Conservation (phyloP, 2,113 vertebrate species). For the Pheucticus melanocephalus region DNA sequence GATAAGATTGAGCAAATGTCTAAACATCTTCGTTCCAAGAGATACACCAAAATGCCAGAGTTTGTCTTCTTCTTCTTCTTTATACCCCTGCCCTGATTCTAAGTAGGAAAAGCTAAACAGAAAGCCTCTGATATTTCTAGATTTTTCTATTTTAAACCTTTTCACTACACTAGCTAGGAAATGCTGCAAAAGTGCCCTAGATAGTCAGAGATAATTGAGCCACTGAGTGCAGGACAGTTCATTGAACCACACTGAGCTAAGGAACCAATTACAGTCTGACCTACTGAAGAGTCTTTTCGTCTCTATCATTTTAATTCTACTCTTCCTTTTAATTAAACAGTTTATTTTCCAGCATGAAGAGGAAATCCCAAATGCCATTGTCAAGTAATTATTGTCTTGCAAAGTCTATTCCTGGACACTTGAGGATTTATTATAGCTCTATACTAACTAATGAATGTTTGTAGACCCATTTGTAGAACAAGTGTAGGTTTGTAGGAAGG, state of each 20-base stretch:
- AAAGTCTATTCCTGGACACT: not conserved
- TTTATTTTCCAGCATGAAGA: constrained; percentile 17
- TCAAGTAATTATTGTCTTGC: not conserved
- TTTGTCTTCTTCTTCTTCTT: not conserved
- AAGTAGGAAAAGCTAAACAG: not conserved
- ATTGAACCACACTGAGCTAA: not conserved
- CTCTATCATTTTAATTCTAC: not conserved
- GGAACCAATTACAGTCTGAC: not conserved
- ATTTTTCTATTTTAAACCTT: not conserved
- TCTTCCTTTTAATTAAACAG: constrained; percentile 16
- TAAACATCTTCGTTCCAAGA: not conserved
- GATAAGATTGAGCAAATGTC: not conserved
- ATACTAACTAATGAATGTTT: not conserved
- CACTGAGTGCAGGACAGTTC: not conserved
- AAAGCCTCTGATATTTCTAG: not conserved
- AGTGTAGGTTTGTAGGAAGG: not conserved
- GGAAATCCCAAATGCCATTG: not conserved
- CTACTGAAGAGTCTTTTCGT: not conserved
- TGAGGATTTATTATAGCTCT: not conserved
- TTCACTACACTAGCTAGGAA: not conserved
- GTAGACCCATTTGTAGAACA: not conserved
- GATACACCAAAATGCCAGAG: not conserved
- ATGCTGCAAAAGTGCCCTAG: not conserved
- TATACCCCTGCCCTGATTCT: not conserved
- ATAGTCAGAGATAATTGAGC: not conserved